phyloP scores from a whole-genome alignment of 2,797 vertebrate genomes.

The Propithecus deckenii region DNA sequence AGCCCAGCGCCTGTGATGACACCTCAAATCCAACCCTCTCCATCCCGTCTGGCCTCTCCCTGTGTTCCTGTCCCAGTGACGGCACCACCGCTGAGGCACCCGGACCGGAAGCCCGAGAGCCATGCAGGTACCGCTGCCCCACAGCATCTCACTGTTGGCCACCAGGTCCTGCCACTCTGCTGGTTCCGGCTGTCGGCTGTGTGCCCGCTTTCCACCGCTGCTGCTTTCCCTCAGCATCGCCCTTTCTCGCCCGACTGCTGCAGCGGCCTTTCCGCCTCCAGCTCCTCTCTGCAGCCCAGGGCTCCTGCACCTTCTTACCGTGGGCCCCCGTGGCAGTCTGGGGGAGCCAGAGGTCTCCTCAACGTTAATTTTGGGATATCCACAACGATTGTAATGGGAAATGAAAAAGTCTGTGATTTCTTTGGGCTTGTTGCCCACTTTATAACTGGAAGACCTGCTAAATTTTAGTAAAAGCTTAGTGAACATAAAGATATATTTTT shows the following conservation, averaged over 20 bases:
- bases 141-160: background rate
- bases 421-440: background rate
- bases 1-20: background rate
- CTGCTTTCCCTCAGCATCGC: background rate
- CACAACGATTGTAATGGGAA: background rate
- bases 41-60: background rate
- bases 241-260: background rate
- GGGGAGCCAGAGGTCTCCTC: background rate
- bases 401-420: background rate
- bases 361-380: background rate
- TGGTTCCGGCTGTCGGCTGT: background rate
- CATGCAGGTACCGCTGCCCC: rapidly evolving
- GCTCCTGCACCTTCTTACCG: background rate
- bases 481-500: background rate
- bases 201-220: no score
- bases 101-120: background rate
- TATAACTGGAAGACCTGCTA: background rate
- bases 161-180: background rate
- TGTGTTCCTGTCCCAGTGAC: background rate
- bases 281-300: background rate
- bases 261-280: background rate
- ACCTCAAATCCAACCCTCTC: background rate
- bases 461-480: background rate
- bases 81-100: background rate
- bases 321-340: background rate